These are phyloP conservation scores for Cisticola juncidis DNA, from an alignment of 2,113 vertebrate species.

Conservation along the genomic window DNA sequence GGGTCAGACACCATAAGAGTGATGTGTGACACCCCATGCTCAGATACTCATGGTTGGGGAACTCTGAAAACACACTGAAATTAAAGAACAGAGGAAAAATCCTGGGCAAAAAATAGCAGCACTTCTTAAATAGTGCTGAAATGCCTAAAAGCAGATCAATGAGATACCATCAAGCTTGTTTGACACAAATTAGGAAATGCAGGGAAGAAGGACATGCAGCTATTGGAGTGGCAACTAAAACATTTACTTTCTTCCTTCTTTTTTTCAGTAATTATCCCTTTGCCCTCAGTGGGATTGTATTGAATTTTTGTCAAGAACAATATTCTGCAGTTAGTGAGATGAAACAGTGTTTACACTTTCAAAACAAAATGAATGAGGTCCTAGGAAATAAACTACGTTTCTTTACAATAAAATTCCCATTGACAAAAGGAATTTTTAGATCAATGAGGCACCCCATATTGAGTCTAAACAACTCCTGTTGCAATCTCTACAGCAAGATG, in stretches of 20 bases:
- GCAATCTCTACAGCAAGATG: neutral
- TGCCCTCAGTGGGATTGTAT: neutral
- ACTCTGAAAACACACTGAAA: neutral
- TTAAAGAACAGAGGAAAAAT: neutral
- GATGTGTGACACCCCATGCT: neutral
- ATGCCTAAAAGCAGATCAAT: neutral
- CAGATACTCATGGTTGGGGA: neutral
- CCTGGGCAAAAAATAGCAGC: neutral
- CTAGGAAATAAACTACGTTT: neutral
- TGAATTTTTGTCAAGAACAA: neutral
- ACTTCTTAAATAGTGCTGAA: neutral
- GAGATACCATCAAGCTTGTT: neutral
- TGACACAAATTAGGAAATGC: neutral
- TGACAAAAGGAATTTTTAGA: neutral
- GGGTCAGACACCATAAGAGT: rapidly evolving
- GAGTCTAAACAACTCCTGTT: neutral
- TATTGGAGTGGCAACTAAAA: neutral
- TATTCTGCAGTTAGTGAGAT: neutral
- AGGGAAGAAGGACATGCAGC: neutral
- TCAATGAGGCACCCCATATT: neutral
- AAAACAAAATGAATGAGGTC: neutral
- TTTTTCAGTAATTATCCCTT: neutral
- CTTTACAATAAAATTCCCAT: neutral
- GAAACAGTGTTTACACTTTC: neutral
- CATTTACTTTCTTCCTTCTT: neutral